Evolutionary conservation across 2,797 vertebrate genomes (phyloP), one percentile per base, ranked within the genome.

Genomic region (Malurus splendens): DNA sequence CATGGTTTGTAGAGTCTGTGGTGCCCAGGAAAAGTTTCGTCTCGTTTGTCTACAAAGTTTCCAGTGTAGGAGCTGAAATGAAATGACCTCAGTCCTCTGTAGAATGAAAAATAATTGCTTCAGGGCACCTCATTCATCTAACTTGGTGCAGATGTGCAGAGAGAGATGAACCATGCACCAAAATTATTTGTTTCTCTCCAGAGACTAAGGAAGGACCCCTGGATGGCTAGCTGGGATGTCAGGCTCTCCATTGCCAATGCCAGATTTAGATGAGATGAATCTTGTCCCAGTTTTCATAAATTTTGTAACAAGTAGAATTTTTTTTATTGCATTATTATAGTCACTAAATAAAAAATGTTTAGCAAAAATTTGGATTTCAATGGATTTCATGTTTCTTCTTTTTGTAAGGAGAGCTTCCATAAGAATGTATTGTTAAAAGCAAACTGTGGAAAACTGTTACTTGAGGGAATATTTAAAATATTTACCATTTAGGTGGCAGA

Each of bases 1-100:
- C 0, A 0, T 28, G 7, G 2, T 60, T 47, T 60, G 19, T 24
- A 38, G 39, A 36, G 5, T 25, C 18, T 48, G 19, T 41, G 22
- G 10, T 62, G 41, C 44, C 61, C 41, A 15, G 28, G 9, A 86
- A 41, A 76, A 52, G 0, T 70, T 82, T 73, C 36, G 28, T 54
- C 25, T 85, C 64, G 54, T 73, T 57, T 56, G 16, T n/a, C 25
- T 73, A 14, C 33, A 60, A 28, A 79, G 2, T 56, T 74, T 73
- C 36, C 30, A 71, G 32, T 23, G 42, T 33, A 66, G 38, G 7
- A 47, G 12, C 3, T 54, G 39, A 64, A 71, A 66, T 18, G 4
- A 77, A 64, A n/a, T 28, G 14, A 56, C 39, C 27, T 65, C 25
- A 42, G 27, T 18, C 23, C 6, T 71, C 22, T 60, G 8, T 18